Percentiles rank a stretch among this genome's conserved stretches.
Evolutionary conservation across 2,113 vertebrate species (phyloP).

Genomic region (Siniperca chuatsi): DNA sequence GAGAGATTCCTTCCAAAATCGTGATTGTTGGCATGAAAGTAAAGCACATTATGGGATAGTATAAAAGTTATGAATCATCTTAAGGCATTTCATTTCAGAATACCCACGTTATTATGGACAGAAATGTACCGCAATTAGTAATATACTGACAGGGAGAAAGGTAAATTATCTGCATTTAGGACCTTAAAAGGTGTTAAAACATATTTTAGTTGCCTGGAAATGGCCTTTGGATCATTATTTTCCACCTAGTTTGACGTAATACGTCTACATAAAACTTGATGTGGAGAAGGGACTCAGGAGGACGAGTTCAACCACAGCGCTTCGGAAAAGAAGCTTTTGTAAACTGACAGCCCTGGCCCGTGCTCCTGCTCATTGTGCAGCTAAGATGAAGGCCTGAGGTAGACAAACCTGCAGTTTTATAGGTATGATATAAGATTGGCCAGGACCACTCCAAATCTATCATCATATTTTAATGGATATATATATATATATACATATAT

Average conservation of each 20-base stretch:
- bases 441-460: neutral
- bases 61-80: conserved; percentile 18
- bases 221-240: neutral
- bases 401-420: neutral
- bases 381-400: neutral
- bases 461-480: neutral
- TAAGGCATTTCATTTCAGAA: neutral
- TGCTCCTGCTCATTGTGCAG: neutral
- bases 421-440: neutral
- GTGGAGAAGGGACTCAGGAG: neutral
- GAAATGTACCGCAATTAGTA: neutral
- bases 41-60: conserved; percentile 4
- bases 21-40: conserved; percentile 32
- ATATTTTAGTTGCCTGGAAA: neutral
- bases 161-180: neutral
- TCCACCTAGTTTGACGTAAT: neutral
- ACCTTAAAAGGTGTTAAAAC: neutral
- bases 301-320: neutral
- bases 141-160: neutral
- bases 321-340: neutral
- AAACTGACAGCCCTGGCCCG: neutral
- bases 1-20: conserved; percentile 27
- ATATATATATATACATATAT: too few species aligned
- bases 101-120: neutral
- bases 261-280: neutral